Percentiles rank a stretch among this genome's conserved stretches.
Evolutionary conservation across 2,797 vertebrate genomes (phyloP).

Genomic region (Sebastes vulpes): DNA sequence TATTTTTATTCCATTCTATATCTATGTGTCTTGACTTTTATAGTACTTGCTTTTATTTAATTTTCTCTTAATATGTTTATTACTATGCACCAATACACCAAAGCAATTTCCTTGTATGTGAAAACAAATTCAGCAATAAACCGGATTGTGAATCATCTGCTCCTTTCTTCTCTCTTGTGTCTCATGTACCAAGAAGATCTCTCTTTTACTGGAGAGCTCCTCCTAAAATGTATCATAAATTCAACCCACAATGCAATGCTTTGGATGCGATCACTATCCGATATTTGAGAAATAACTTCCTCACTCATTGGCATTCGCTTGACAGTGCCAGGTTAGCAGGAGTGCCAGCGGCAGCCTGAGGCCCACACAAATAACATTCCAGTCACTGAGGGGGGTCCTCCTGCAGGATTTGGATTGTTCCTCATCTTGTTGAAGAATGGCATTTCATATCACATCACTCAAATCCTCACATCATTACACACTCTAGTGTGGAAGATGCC

Average conservation of each 20-base stretch:
- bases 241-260: neutral
- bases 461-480: conserved; percentile 36
- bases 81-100: neutral
- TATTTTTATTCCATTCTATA: neutral
- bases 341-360: conserved; percentile 59
- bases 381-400: conserved; percentile 54
- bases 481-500: neutral
- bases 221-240: neutral
- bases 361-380: conserved; percentile 74
- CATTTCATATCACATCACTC: conserved; percentile 67
- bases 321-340: conserved; percentile 44
- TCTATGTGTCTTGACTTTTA: neutral
- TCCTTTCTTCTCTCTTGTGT: neutral
- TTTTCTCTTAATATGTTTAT: neutral
- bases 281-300: conserved; percentile 35
- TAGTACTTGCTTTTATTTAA: neutral
- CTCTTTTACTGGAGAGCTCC: neutral
- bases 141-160: neutral
- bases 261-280: neutral
- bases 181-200: neutral
- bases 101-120: neutral
- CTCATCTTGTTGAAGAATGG: conserved; percentile 55
- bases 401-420: conserved; percentile 54
- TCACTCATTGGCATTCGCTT: conserved; percentile 37
- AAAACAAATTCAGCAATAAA: neutral